Conservation (phyloP, 2,113 vertebrate genomes). For the Syngnathoides biaculeatus region DNA sequence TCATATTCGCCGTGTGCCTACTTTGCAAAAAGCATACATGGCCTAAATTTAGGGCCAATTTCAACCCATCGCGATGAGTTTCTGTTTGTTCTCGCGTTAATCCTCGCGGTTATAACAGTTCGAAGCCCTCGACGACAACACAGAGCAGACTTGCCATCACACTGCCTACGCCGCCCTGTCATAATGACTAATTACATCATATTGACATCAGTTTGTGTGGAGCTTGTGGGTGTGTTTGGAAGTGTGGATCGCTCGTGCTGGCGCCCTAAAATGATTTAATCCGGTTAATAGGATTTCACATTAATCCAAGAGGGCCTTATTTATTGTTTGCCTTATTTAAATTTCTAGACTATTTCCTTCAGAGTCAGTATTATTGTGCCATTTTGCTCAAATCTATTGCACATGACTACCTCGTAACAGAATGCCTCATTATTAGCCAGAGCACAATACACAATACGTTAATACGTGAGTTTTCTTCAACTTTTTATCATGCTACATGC, state of each 20-base stretch:
- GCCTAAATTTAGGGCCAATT: neutral
- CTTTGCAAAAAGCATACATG: neutral
- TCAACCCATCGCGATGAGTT: conserved; percentile 15
- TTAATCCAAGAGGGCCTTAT: conserved; percentile 48
- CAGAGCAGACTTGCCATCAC: conserved; percentile 45
- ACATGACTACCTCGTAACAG: no score
- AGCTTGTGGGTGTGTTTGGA: conserved; percentile 36
- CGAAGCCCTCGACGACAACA: conserved; percentile 52
- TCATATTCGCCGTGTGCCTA: neutral
- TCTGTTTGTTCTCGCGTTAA: conserved; percentile 23
- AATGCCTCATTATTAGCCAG: no score
- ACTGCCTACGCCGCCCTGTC: conserved; percentile 55
- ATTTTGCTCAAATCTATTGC: conserved; percentile 4
- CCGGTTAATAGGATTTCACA: conserved; percentile 46
- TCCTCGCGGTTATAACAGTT: conserved; percentile 54
- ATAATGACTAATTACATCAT: conserved; percentile 59
- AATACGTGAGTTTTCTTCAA: no score
- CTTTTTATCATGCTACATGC: neutral
- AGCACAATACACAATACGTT: no score
- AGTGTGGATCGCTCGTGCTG: conserved; percentile 27
- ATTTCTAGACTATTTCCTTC: conserved; percentile 40
- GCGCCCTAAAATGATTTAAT: conserved; percentile 39
- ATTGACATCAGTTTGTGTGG: conserved; percentile 55
- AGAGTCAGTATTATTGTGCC: conserved; percentile 6
- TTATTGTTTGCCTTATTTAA: conserved; percentile 23